A percentile compares a stretch with the other conserved stretches of the same genome.
phyloP scores from a whole-genome alignment of 2,888 invertebrate genomes.

The Megalurothrips usitatus region DNA sequence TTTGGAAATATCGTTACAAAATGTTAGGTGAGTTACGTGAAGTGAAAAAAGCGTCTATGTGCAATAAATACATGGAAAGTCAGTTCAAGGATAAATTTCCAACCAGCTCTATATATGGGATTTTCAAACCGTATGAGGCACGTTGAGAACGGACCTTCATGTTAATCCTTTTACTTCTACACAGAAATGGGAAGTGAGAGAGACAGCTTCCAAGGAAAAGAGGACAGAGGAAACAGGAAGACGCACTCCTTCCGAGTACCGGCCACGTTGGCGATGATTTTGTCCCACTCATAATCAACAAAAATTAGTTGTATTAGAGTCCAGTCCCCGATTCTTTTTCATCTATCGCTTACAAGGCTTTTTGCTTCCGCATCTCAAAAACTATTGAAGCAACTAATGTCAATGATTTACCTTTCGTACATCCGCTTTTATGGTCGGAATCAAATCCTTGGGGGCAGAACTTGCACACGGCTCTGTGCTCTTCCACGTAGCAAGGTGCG shows the following conservation, averaged over 20 bases:
- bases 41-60: conserved; percentile 6
- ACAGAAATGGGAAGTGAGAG: conserved; percentile 17
- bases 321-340: neutral
- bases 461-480: conserved; percentile 84
- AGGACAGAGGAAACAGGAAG: conserved; percentile 24
- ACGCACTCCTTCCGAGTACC: conserved; percentile 25
- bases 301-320: conserved; percentile 25
- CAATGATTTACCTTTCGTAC: conserved; percentile 81
- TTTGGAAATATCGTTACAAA: neutral
- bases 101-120: neutral
- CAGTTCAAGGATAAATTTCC: neutral
- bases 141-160: neutral
- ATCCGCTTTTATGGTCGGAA: conserved; percentile 88
- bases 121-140: neutral
- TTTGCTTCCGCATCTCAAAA: neutral
- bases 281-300: neutral
- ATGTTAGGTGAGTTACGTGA: conserved; percentile 18
- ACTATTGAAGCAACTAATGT: conserved; percentile 13
- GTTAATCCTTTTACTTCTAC: conserved; percentile 3
- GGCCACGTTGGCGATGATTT: conserved; percentile 22
- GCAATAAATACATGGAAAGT: neutral
- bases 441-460: conserved; percentile 91
- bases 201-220: conserved; percentile 26
- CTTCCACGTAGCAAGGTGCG: conserved; percentile 73
- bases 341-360: neutral